Base-by-base conservation (phyloP, 2,797 vertebrate species). In the Peromyscus attwateri region DNA sequence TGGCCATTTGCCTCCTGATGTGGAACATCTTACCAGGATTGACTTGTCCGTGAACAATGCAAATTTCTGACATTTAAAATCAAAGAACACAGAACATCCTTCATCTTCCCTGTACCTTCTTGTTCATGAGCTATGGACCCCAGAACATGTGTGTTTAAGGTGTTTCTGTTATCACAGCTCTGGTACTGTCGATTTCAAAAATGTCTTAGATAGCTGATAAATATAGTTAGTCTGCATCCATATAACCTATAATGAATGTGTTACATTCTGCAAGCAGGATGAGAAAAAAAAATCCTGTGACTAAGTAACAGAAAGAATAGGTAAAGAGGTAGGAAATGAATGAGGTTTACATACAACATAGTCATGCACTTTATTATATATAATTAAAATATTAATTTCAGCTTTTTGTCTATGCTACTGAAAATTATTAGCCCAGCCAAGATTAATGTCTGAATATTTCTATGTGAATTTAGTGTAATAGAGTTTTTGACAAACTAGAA, bases 331-430 rank as follows among this genome's bases (percentile, higher is more conserved):
- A 4, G 3, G 23, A 19, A 73, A 4, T 75, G 12, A 91, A 46
- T 57, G 4, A 64, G 14, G 90, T 70, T 75, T 27, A 85, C n/a
- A 40, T 60, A 21, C 46, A 89, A 88, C 13, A 79, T 17, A 66
- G 46, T 25, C 82, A 71, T 46, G 4, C 13, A 46, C 57, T 40
- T 29, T 62, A 46, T 85, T 87, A 93, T 34, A 85, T 21, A 75
- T 49, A 82, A 40, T 25, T 94, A 85, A 96, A 90, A 93, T 80
- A 95, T 25, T 91, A 64, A 95, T 66, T 93, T 80, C 31, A 88
- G 5, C 3, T 7, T 21, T 66, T 92, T 89, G 64, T 21, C 49
- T 62, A 71, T 37, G 23, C 27, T 25, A 80, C 62, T 34, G 34
- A 93, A 95, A 89, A 89, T 71, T 66, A 96, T 76, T 83, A 92